Conservation (phyloP, 2,797 vertebrate genomes). For the Pteropus rufus region DNA sequence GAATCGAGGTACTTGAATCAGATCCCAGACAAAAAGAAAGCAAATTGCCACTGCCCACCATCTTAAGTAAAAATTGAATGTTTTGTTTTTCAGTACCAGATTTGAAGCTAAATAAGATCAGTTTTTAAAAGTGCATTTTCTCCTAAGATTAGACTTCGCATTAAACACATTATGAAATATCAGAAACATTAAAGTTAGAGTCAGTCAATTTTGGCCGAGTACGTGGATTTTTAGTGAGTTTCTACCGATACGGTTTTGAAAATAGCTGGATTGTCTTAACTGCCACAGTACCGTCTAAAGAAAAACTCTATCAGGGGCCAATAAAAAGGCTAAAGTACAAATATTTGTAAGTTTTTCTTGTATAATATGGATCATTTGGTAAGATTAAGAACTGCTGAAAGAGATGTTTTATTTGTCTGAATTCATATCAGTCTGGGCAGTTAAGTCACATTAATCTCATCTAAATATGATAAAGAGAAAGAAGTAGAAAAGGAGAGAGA, state of each 20-base stretch:
- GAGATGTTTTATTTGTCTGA: not conserved
- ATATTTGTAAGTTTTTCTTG: not conserved
- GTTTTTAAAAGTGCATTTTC: not conserved
- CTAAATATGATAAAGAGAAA: not conserved
- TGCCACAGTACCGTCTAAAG: not conserved
- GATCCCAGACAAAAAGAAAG: slow-evolving; percentile 41
- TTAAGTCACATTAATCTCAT: not conserved
- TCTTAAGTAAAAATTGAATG: slow-evolving; percentile 18
- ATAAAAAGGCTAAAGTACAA: not conserved
- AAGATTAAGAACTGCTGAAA: not conserved
- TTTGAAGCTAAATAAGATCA: slow-evolving; percentile 36
- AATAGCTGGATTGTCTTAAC: not conserved
- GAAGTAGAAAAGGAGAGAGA: not conserved
- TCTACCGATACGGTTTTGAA: not conserved
- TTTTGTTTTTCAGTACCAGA: slow-evolving; percentile 6
- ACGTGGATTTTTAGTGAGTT: not conserved
- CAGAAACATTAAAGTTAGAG: not conserved
- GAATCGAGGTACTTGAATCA: slow-evolving; percentile 48
- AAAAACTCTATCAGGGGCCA: not conserved
- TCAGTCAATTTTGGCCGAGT: not conserved
- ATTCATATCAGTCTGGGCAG: not conserved
- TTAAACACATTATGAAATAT: not conserved
- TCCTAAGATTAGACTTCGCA: not conserved
- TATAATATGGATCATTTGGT: not conserved
- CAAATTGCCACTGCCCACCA: slow-evolving; percentile 48